Base-by-base conservation (phyloP, 2,113 vertebrate genomes). In the Caracal caracal region DNA sequence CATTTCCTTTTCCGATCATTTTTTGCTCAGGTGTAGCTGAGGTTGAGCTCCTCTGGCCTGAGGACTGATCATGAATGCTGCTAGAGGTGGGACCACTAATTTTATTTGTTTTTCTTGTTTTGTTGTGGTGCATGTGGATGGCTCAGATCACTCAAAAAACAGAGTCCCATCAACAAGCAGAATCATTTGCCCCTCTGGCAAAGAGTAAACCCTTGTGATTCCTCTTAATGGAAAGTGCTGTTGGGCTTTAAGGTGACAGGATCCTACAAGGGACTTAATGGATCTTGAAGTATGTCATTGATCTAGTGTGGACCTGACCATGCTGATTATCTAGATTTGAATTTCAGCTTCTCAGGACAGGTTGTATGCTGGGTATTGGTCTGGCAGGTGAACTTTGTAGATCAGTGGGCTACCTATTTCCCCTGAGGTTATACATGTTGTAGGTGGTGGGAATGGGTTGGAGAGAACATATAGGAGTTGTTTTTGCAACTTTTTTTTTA, bases 401-500 rank as follows among this genome's bases (percentile, higher is more conserved):
- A 68, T 94, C 56, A 11, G n/a, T 40, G 73, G 53, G 28, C 33
- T 49, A 19, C 49, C 43, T 49, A 1, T 85, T 85, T 85, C 84
- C 24, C 53, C 79, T 19, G 68, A 70, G 70, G 63, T 93, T 70
- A 35, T 37, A 4, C 56, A 66, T 70, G 40, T 51, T 63, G 33
- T 12, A 65, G 30, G 30, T 59, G 87, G 53, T 76, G 24, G 53
- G 71, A 11, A 13, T 73, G 51, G 30, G 30, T 28, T 66, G 75
- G 28, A 33, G 13, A 90, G 22, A 15, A 59, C 33, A 19, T 4
- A 1, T 33, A 10, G 47, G 89, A 47, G 51, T 91, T 95, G 75
- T 94, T 97, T 93, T 73, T 88, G 71, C 73, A 35, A 75, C 9
- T 83, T 96, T 93, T 95, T 97, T 96, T 95, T 71, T 96, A 97